Conservation (phyloP, 2,113 vertebrate species). For the Mirza zaza region DNA sequence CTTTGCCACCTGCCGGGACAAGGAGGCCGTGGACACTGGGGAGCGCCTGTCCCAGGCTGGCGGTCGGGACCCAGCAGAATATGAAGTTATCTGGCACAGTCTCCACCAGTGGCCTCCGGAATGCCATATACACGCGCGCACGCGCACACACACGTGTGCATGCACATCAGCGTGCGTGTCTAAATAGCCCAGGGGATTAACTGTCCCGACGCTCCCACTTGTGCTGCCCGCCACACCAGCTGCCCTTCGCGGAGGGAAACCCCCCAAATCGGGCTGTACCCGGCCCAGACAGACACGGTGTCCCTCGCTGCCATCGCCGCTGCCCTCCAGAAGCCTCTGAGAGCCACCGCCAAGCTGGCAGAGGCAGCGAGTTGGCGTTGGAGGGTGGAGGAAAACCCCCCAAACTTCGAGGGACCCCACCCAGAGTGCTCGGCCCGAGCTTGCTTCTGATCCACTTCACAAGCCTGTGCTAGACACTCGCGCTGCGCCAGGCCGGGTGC, state of each 20-base stretch:
- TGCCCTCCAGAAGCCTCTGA: not conserved
- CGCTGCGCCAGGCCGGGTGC: not conserved
- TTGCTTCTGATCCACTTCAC: not conserved
- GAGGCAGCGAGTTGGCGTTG: accelerated
- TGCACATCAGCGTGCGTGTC: not conserved
- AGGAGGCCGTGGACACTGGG: accelerated
- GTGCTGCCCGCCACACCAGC: not conserved
- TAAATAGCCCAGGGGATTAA: not conserved
- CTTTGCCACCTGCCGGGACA: not conserved
- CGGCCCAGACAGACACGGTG: accelerated
- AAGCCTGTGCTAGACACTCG: accelerated
- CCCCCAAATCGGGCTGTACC: not conserved
- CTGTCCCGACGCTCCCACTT: not conserved
- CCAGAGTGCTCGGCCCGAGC: not conserved
- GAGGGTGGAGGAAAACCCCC: not conserved
- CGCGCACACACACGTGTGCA: accelerated
- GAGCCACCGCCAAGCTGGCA: not conserved
- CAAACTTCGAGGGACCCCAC: not conserved
- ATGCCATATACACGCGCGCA: accelerated
- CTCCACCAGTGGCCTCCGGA: not conserved
- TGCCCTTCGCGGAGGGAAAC: not conserved
- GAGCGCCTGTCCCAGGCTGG: accelerated
- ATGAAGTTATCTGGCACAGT: accelerated
- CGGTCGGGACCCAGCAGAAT: accelerated
- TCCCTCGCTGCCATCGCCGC: not conserved